Evolutionary conservation across 1,140 invertebrate species (phyloP), one percentile per base, ranked within the genome.

Genomic region (Scaptomyza hsui): DNA sequence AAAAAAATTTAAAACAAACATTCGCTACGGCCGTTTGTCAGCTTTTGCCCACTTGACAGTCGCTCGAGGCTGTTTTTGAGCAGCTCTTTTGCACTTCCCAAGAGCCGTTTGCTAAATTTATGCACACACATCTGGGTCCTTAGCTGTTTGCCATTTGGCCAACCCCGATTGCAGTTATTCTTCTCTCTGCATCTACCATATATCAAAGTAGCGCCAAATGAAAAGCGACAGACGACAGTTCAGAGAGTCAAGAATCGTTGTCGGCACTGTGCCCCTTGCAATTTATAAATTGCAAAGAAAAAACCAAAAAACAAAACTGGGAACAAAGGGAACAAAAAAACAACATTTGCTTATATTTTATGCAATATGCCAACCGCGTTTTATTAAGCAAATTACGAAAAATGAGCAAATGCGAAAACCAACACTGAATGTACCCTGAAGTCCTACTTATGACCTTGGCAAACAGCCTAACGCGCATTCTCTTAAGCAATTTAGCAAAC

Each of bases 381-480:
- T 85, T 85, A 85, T 85, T 85, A 85, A 81, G 82, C 81, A 85
- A 85, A 85, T 85, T 88, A 85, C 81, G 83, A 81, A 56, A 80
- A 79, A 55, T 55, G 49, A 9, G 48, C 49, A 53, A 61, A 32
- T 59, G 49, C 44, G 41, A 51, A 59, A 52, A 39, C 42, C 70
- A 56, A 69, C 74, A 78, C 60, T n/a, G 56, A 29, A 29, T n/a
- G 10, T 41, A 16, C 19, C 45, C 19, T 44, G 37, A 52, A 78
- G 82, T 70, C 82, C 78, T 86, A 88, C 81, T 85, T 86, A 89
- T 88, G 82, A 86, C 82, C 82, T 86, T 86, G 82, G 78, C 82
- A 86, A 81, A 81, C 78, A 86, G 82, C 78, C 81, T 82, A 78
- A 74, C 71, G 78, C 74, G 59, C 72, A 81, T 59, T 67, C 74